Percentiles rank a stretch among this genome's conserved stretches.
phyloP scores from a whole-genome alignment of 2,888 invertebrate genomes.

The Apotomis capreana region DNA sequence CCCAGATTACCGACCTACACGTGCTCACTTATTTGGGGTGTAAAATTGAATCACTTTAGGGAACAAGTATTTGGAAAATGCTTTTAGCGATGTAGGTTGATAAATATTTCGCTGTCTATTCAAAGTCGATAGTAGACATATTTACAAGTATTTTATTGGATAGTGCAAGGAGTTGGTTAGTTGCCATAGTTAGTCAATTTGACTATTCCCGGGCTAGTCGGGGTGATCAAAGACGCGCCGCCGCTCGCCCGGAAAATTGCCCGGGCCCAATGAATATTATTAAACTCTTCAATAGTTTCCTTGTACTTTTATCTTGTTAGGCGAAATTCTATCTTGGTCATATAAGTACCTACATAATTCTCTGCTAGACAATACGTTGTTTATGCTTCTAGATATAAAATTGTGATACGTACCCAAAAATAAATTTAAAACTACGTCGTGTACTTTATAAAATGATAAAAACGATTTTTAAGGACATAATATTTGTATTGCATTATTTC shows the following conservation, averaged over 20 bases:
- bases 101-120: slow-evolving; percentile 45
- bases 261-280: slow-evolving; percentile 83
- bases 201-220: slow-evolving; percentile 68
- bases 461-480: no score
- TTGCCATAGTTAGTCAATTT: slow-evolving; percentile 65
- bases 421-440: no score
- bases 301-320: slow-evolving; percentile 72
- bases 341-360: not conserved
- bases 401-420: no score
- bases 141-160: slow-evolving; percentile 1
- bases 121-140: slow-evolving; percentile 30
- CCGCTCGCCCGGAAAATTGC: slow-evolving; percentile 80
- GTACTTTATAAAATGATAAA: no score
- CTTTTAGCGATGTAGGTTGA: slow-evolving; percentile 56
- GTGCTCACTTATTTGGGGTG: slow-evolving; percentile 66
- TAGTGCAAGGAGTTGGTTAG: slow-evolving; percentile 28
- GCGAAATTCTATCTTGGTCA: slow-evolving; percentile 47
- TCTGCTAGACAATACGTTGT: not conserved
- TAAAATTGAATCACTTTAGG: slow-evolving; percentile 68
- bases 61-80: slow-evolving; percentile 65
- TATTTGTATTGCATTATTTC: no score
- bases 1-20: slow-evolving; percentile 58
- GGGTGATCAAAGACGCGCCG: slow-evolving; percentile 79
- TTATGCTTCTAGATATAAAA: no score
- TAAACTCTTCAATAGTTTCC: slow-evolving; percentile 80